These are phyloP conservation scores for Phyto melanocephala DNA, from an alignment of 2,888 invertebrate species.

Conservation along the genomic window DNA sequence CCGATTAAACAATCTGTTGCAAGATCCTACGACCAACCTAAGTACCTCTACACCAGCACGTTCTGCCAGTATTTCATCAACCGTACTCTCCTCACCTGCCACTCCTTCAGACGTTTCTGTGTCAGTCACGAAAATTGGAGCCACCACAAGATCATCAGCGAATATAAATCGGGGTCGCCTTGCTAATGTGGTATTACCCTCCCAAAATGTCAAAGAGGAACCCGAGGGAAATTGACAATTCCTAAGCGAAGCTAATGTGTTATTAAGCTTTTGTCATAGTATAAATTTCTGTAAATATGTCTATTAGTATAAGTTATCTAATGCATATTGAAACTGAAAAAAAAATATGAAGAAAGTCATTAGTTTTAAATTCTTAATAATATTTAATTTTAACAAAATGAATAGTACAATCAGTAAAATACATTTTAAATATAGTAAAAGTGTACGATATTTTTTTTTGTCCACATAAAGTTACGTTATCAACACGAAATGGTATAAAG, in stretches of 20 bases:
- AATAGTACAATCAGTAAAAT: constrained; percentile 48
- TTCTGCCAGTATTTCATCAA: constrained; percentile 64
- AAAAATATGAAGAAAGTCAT: constrained; percentile 37
- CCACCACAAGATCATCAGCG: constrained; percentile 66
- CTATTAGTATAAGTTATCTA: constrained; percentile 19
- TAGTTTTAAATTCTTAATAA: constrained; percentile 31
- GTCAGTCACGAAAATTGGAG: constrained; percentile 62
- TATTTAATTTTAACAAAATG: constrained; percentile 15
- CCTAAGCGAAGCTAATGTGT: background rate
- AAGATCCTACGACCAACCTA: constrained; percentile 48
- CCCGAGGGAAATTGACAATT: constrained; percentile 58
- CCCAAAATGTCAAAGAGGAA: constrained; percentile 64
- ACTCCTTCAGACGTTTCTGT: constrained; percentile 46
- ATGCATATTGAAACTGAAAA: background rate
- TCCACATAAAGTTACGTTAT: too few relatives aligned
- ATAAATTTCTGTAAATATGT: constrained; percentile 60
- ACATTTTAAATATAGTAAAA: too few relatives aligned
- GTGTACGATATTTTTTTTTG: too few relatives aligned
- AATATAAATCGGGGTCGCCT: constrained; percentile 63
- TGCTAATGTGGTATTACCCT: constrained; percentile 33
- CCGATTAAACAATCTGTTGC: constrained; percentile 63
- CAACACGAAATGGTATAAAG: too few relatives aligned
- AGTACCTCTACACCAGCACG: constrained; percentile 47
- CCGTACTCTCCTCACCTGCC: constrained; percentile 53
- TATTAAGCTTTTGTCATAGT: constrained; percentile 6